Evolutionary conservation across 2,888 invertebrate species (phyloP), one percentile per base, ranked within the genome.

Genomic region (Aspidiotus destructor): DNA sequence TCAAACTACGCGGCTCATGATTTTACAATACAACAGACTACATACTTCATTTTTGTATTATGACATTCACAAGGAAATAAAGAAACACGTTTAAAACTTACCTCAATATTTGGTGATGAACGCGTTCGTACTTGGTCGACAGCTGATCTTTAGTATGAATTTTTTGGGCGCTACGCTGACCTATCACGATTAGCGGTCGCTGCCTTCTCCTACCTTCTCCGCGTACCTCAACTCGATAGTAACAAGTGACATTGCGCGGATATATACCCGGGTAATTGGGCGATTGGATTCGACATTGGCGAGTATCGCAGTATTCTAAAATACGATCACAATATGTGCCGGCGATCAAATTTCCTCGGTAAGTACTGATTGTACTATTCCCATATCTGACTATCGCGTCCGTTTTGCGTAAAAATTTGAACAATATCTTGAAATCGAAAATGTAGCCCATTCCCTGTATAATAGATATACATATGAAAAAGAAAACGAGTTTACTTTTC

Each of bases 211-310:
- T 87, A 72, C 81, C 79, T 60, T 77, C 76, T 28, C 28, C 28
- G 53, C 77, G 73, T 72, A 80, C 79, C 77, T 84, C 84, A 71
- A 87, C 83, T 73, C 85, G 82, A 80, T 87, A 89, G 76, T 86
- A 85, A 78, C 89, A 89, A 73, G 89, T 89, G 71, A 91, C 86
- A 78, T 92, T 92, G 70, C 91, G 81, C 7, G 92, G 92, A 78
- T 92, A 93, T 73, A 90, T 86, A 65, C 92, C 92, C 11, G 92
- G 92, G 78, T 89, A 92, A 81, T 93, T 93, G 11, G 92, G 93
- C 40, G 91, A 91, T 78, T 89, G 88, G 71, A 90, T 85, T 71
- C 88, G 85, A 78, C 87, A 88, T 60, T 80, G 78, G 62, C 80
- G 77, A 70, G 84, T 82, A 77, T 87, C 87, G 77, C 90, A 90